Percentiles rank a stretch among this genome's conserved stretches.
Conservation (phyloP, 2,113 vertebrate species). For the Psammodynastes pulverulentus region DNA sequence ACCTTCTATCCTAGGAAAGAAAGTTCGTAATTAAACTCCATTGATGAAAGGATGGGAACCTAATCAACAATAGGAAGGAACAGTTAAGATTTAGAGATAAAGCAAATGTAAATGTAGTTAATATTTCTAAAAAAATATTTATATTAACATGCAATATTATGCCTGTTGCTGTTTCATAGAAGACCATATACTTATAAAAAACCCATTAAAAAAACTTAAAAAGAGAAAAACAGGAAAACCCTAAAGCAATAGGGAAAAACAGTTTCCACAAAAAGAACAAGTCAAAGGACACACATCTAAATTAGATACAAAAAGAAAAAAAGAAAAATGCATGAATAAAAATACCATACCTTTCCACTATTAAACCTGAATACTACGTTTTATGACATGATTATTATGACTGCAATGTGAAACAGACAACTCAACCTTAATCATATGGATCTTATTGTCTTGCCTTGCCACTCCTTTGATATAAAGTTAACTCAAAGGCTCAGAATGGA, state of each 20-base stretch:
- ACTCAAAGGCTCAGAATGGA: neutral
- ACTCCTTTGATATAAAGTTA: neutral
- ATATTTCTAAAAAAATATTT: neutral
- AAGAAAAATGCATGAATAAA: neutral
- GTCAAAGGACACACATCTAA: neutral
- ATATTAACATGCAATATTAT: neutral
- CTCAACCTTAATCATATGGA: neutral
- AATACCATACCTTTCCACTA: neutral
- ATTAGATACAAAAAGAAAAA: neutral
- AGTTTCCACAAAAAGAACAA: neutral
- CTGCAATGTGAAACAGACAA: neutral
- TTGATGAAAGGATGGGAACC: neutral
- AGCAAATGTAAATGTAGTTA: neutral
- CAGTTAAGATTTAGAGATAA: neutral
- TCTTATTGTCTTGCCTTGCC: neutral
- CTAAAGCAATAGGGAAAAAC: neutral
- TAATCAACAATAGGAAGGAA: neutral
- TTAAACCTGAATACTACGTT: neutral
- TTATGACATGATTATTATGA: neutral
- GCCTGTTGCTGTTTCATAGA: neutral
- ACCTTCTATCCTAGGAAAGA: constrained; percentile 15
- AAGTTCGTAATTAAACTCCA: neutral
- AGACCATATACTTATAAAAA: neutral
- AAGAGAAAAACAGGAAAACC: neutral
- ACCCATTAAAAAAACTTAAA: neutral